These are phyloP conservation scores for Megaleporinus macrocephalus DNA, from an alignment of 2,113 vertebrate species.

Conservation along the genomic window DNA sequence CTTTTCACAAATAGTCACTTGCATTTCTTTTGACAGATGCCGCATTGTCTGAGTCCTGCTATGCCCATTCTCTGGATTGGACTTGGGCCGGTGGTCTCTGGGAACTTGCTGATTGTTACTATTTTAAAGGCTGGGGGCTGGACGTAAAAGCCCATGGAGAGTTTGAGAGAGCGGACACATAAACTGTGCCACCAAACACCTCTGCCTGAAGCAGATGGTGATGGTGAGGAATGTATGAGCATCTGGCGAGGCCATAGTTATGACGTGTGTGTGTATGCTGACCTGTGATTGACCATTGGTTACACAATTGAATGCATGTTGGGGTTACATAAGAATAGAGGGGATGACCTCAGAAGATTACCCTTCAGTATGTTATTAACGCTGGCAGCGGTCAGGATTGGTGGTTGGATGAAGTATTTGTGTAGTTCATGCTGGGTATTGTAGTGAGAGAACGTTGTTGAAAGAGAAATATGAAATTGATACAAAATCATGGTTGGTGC, in stretches of 20 bases:
- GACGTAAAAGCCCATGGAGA: not conserved
- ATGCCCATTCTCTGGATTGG: not conserved
- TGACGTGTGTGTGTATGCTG: not conserved
- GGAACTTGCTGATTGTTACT: not conserved
- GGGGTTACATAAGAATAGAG: not conserved
- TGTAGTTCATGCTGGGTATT: too few relatives aligned
- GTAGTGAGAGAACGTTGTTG: too few relatives aligned
- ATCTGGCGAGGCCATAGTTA: not conserved
- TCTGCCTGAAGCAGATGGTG: not conserved
- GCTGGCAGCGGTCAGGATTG: not conserved
- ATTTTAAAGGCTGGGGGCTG: not conserved
- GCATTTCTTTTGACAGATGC: not conserved
- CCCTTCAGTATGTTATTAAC: not conserved
- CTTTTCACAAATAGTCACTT: not conserved
- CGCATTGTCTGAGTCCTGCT: not conserved
- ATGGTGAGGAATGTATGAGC: not conserved
- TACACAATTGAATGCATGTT: not conserved
- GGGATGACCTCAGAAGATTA: not conserved
- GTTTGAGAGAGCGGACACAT: not conserved
- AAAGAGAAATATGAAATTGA: too few relatives aligned
- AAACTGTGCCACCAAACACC: not conserved
- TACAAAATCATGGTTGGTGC: too few relatives aligned
- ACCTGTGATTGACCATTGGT: not conserved
- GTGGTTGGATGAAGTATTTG: too few relatives aligned
- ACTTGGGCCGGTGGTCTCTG: too few relatives aligned